Conservation (phyloP, 2,888 invertebrate genomes). For the Microctonus aethiopoides region DNA sequence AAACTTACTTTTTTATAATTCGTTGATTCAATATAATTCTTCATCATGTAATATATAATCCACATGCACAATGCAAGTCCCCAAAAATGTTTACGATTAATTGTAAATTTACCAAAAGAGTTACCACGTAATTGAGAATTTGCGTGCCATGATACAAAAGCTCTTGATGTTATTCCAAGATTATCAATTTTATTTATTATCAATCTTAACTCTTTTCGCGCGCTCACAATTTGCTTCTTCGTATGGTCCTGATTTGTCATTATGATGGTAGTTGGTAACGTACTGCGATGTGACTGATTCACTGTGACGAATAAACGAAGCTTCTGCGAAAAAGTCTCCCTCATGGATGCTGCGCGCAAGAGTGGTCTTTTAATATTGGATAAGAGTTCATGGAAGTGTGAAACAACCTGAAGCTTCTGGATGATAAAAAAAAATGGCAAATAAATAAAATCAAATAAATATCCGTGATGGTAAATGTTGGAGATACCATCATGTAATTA, state of each 20-base stretch:
- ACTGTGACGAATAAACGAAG: slow-evolving; percentile 33
- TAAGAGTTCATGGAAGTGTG: slow-evolving; percentile 52
- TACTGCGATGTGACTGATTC: slow-evolving; percentile 29
- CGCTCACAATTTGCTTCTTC: slow-evolving; percentile 45
- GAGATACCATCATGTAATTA: not conserved
- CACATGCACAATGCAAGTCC: slow-evolving; percentile 42
- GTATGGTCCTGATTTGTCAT: slow-evolving; percentile 48
- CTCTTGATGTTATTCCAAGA: slow-evolving; percentile 35
- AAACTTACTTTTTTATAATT: slow-evolving; percentile 35
- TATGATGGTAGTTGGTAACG: slow-evolving; percentile 33
- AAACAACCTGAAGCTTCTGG: slow-evolving; percentile 49
- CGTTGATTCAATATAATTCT: slow-evolving; percentile 38
- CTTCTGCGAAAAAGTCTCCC: slow-evolving; percentile 1
- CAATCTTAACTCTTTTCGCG: slow-evolving; percentile 48
- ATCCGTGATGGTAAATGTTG: not conserved
- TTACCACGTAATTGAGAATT: slow-evolving; percentile 39
- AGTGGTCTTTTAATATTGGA: slow-evolving; percentile 41
- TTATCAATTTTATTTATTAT: slow-evolving; percentile 49
- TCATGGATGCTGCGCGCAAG: slow-evolving; percentile 46
- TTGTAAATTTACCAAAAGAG: slow-evolving; percentile 26
- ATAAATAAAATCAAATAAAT: not conserved
- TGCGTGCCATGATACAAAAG: slow-evolving; percentile 40
- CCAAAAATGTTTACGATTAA: slow-evolving; percentile 41
- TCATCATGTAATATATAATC: slow-evolving; percentile 39
- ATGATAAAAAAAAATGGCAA: slow-evolving; percentile 2